These are phyloP conservation scores for Penaeus indicus DNA, from an alignment of 1,140 invertebrate genomes.

Conservation along the genomic window DNA sequence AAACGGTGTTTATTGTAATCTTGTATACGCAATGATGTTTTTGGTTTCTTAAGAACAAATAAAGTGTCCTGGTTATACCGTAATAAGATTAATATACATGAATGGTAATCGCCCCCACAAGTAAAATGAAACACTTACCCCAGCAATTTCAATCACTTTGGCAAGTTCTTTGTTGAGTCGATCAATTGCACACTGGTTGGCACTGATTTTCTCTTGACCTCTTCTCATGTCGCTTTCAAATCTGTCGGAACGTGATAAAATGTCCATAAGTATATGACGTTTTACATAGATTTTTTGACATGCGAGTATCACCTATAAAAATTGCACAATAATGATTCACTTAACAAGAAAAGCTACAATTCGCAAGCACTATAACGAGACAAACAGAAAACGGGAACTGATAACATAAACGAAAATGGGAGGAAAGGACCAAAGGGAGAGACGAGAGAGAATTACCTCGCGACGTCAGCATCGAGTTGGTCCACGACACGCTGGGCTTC, in stretches of 20 bases:
- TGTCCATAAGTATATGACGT: neutral
- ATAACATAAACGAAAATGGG: too few species aligned
- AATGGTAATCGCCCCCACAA: too few species aligned
- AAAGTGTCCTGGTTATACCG: too few species aligned
- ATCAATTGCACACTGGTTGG: conserved; percentile 44
- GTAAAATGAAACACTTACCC: conserved; percentile 10
- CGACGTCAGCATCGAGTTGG: conserved; percentile 22
- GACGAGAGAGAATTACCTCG: neutral
- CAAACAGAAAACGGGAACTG: neutral
- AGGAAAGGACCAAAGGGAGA: too few species aligned
- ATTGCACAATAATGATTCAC: too few species aligned
- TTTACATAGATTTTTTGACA: neutral
- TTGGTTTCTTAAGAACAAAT: too few species aligned
- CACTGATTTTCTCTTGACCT: conserved; percentile 46
- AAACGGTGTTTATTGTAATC: too few species aligned
- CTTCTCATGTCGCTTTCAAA: conserved; percentile 41
- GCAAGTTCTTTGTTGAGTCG: conserved; percentile 54
- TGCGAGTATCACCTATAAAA: too few species aligned
- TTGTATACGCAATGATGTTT: too few species aligned
- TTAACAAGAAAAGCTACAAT: too few species aligned
- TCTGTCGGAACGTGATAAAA: neutral
- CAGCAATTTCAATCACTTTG: conserved; percentile 39
- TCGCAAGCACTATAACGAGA: too few species aligned
- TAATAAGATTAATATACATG: too few species aligned
- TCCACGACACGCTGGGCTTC: neutral